A percentile compares a stretch with the other conserved stretches of the same genome.
These are phyloP conservation scores for Apistogramma diplotaenia DNA, from an alignment of 2,113 vertebrate genomes.

Conservation along the genomic window DNA sequence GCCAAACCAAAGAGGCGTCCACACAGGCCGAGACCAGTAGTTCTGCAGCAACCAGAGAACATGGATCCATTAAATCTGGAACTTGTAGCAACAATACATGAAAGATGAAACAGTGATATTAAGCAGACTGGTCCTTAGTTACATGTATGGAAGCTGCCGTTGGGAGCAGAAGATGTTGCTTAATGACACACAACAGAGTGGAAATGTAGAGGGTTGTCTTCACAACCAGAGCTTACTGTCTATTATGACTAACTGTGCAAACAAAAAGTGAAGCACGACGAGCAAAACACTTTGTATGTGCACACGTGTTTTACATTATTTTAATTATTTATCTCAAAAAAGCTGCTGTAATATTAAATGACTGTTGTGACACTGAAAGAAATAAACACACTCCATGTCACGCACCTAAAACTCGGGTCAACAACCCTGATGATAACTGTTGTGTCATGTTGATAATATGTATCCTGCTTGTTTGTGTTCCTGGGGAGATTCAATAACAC, in stretches of 20 bases:
- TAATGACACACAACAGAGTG: fast-evolving
- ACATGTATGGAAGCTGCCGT: neutral
- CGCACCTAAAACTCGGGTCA: neutral
- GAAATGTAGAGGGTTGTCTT: neutral
- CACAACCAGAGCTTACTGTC: neutral
- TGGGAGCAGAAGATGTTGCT: neutral
- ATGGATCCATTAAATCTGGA: no score
- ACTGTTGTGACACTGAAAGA: no score
- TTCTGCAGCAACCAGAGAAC: neutral
- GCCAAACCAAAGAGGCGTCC: neutral
- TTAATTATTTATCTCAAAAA: no score
- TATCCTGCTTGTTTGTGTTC: neutral
- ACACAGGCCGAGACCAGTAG: neutral
- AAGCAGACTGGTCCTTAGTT: neutral
- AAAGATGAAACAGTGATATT: neutral
- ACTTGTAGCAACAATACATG: neutral
- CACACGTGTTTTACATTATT: no score
- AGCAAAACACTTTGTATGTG: neutral
- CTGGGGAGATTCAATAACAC: neutral
- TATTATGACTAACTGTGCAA: neutral
- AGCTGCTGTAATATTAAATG: no score
- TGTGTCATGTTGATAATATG: neutral
- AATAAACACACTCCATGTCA: neutral
- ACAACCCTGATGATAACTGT: no score
- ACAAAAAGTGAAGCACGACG: neutral